Evolutionary conservation across 1,140 invertebrate genomes (phyloP).

Genomic region (Spodoptera frugiperda): DNA sequence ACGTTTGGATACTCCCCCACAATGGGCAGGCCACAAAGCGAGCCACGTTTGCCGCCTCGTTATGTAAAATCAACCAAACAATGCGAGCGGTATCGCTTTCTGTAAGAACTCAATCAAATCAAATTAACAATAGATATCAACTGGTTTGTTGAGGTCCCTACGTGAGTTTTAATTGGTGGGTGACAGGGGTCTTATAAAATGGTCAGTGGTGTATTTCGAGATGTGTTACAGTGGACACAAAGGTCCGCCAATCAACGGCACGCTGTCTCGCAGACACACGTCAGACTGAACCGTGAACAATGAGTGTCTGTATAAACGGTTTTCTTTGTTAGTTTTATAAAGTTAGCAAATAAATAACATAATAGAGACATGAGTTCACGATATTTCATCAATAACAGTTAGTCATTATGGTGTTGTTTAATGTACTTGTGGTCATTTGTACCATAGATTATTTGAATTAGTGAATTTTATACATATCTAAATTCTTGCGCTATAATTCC

Average conservation of each 20-base stretch:
- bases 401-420: too few relatives aligned
- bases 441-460: too few relatives aligned
- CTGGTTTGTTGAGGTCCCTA: slow-evolving; percentile 24
- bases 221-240: slow-evolving; percentile 54
- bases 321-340: slow-evolving; percentile 40
- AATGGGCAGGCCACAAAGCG: slow-evolving; percentile 72
- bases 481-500: too few relatives aligned
- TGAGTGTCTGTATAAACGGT: slow-evolving; percentile 9
- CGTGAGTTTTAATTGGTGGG: slow-evolving; percentile 21
- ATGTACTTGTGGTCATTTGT: too few relatives aligned
- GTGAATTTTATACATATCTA: too few relatives aligned
- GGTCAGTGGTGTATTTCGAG: slow-evolving; percentile 23
- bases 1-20: slow-evolving; percentile 79
- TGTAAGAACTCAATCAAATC: slow-evolving; percentile 81
- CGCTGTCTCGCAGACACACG: slow-evolving; percentile 47
- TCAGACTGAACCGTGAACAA: slow-evolving; percentile 4
- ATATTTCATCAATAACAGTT: too few relatives aligned
- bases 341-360: slow-evolving; percentile 17
- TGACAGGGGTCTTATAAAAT: slow-evolving; percentile 21
- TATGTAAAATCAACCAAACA: slow-evolving; percentile 84
- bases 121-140: slow-evolving; percentile 80
- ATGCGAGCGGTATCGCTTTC: slow-evolving; percentile 79
- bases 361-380: background rate
- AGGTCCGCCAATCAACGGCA: slow-evolving; percentile 62
- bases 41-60: slow-evolving; percentile 78